Conservation (phyloP, 1,140 invertebrate genomes). For the Magallana gigas region DNA sequence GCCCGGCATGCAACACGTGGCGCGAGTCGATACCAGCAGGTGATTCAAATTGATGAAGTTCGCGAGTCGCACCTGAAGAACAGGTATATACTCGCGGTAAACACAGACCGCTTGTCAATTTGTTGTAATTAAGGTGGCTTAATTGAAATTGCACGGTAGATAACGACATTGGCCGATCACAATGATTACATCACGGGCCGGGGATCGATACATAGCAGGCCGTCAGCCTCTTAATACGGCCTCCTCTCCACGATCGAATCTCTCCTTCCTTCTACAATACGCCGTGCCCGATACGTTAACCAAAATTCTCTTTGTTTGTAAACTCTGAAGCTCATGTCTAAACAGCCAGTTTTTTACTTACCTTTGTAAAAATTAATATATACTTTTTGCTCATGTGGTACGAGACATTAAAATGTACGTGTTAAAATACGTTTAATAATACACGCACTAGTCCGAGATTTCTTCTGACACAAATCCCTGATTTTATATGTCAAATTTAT, state of each 20-base stretch:
- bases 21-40: background rate
- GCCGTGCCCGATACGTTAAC: background rate
- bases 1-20: too few species aligned
- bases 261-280: background rate
- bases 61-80: background rate
- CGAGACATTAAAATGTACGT: too few species aligned
- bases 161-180: background rate
- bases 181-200: background rate
- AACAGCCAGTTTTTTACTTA: too few species aligned
- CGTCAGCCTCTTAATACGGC: background rate
- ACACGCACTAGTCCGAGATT: too few species aligned
- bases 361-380: too few species aligned
- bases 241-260: constrained; percentile 3
- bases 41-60: background rate
- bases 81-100: background rate
- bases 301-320: background rate
- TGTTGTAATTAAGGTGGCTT: constrained; percentile 23
- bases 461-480: too few species aligned
- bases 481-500: too few species aligned
- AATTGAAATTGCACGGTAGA: constrained; percentile 26
- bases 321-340: too few species aligned
- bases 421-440: too few species aligned
- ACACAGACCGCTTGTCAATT: background rate
- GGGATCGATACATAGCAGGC: background rate
- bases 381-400: too few species aligned